Base-by-base conservation (phyloP, 1,140 invertebrate genomes). In the Mamestra configurata region DNA sequence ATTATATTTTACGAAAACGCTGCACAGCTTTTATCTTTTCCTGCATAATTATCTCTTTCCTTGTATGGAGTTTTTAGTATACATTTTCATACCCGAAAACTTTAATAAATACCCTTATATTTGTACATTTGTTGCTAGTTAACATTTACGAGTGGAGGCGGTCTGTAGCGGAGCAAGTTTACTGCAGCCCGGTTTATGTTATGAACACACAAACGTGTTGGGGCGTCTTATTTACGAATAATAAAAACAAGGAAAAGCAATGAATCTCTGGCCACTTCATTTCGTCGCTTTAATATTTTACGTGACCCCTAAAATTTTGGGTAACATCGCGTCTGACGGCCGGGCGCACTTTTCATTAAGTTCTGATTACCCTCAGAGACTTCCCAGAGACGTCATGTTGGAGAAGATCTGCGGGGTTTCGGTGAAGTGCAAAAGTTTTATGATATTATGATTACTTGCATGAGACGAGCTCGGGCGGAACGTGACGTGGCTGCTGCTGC, bases 281-380 rank as follows among this genome's bases (percentile, higher is more conserved):
- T 86, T 90, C 88, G 89, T 88, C 90, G 91, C 89, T 93, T 94
- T 95, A 95, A 95, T 95, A 95, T 95, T 95, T 94, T 95, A 95
- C 93, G 93, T 95, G 93, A 95, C 93, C 93, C 88, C 91, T 90
- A 91, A 95, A 94, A 93, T 95, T 49, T 95, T 92, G 87, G 92
- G 89, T 86, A 88, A 84, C 82, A 87, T 82, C 87, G 82, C 84
- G 86, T 81, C 85, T 86, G 89, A 86, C 86, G 86, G 87, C 72
- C 85, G 87, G 84, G 89, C 88, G 89, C 89, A 92, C 90, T 93
- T 93, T 93, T 93, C 93, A 95, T 95, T 95, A 94, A 94, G 86
- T 89, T 92, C 88, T 95, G 92, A 95, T 94, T 94, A 94, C 92
- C 89, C 89, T 80, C 82, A 75, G 88, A 87, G 88, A 89, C 86